These are phyloP conservation scores for Heliconius melpomene DNA, from an alignment of 1,140 invertebrate species.

Conservation along the genomic window DNA sequence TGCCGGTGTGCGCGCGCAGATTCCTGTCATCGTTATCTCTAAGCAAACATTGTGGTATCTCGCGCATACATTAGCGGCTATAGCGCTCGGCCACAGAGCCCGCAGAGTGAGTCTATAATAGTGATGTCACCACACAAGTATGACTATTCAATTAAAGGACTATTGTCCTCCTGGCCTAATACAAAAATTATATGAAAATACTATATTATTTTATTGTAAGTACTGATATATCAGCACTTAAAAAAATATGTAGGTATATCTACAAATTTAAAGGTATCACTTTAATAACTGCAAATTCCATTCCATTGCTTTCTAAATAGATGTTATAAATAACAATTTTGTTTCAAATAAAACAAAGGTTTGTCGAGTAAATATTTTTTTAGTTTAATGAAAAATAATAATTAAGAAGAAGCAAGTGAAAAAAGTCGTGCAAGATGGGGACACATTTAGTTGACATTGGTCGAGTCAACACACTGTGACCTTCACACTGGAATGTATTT, in stretches of 20 bases:
- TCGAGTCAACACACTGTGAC: slow-evolving; percentile 48
- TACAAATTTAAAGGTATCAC: too few species aligned
- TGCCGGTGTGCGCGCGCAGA: slow-evolving; percentile 51
- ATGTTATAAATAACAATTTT: too few species aligned
- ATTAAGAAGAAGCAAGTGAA: not conserved
- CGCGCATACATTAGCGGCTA: slow-evolving; percentile 54
- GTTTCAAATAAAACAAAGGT: not conserved
- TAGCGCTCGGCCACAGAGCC: slow-evolving; percentile 29
- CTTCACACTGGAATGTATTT: slow-evolving; percentile 50
- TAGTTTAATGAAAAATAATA: not conserved
- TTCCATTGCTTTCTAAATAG: too few species aligned
- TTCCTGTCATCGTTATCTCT: slow-evolving; percentile 61
- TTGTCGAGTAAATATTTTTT: not conserved
- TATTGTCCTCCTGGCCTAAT: slow-evolving; percentile 12
- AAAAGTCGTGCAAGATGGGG: slow-evolving; percentile 1
- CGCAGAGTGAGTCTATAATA: slow-evolving; percentile 46
- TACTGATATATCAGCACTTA: too few species aligned
- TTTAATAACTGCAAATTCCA: too few species aligned
- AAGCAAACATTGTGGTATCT: slow-evolving; percentile 69
- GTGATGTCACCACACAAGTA: slow-evolving; percentile 46
- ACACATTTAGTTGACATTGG: slow-evolving; percentile 48
- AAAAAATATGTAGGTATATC: too few species aligned
- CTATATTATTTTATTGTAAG: not conserved
- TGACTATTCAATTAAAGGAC: slow-evolving; percentile 36
- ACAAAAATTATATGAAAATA: too few species aligned